phyloP scores from a whole-genome alignment of 2,113 vertebrate genomes.

The Haliaeetus leucogaster region DNA sequence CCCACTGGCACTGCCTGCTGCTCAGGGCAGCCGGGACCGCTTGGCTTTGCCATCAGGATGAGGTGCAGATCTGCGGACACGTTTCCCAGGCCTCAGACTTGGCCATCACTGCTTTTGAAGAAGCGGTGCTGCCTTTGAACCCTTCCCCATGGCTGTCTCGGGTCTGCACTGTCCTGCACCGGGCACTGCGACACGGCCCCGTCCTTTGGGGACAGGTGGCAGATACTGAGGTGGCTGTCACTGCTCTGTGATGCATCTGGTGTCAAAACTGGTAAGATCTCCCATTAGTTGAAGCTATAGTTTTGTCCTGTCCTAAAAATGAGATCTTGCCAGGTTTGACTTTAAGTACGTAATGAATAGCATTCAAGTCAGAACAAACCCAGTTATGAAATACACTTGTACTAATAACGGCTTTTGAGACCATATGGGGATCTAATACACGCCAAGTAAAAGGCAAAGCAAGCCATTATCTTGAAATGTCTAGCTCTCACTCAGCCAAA shows the following conservation, averaged over 20 bases:
- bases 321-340: conserved; percentile 1
- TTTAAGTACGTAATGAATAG: conserved; percentile 7
- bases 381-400: conserved; percentile 44
- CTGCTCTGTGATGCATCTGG: not conserved
- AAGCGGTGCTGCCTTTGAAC: not conserved
- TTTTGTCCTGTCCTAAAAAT: not conserved
- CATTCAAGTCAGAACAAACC: conserved; percentile 42
- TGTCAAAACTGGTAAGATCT: not conserved
- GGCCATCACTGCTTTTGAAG: not conserved
- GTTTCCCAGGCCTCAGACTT: not conserved
- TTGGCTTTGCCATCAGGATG: rapidly evolving
- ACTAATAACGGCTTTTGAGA: conserved; percentile 56
- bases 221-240: not conserved
- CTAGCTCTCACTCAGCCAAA: conserved; percentile 36
- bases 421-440: not conserved
- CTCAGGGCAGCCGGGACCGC: not conserved
- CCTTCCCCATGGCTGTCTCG: not conserved
- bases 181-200: too few species aligned
- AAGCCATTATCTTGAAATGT: conserved; percentile 36
- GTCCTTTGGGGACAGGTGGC: not conserved
- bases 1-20: rapidly evolving
- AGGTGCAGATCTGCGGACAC: not conserved
- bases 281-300: not conserved
- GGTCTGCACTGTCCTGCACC: not conserved
- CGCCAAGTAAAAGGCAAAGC: conserved; percentile 40